Conservation (phyloP, 2,888 invertebrate species). For the Salticus scenicus region DNA sequence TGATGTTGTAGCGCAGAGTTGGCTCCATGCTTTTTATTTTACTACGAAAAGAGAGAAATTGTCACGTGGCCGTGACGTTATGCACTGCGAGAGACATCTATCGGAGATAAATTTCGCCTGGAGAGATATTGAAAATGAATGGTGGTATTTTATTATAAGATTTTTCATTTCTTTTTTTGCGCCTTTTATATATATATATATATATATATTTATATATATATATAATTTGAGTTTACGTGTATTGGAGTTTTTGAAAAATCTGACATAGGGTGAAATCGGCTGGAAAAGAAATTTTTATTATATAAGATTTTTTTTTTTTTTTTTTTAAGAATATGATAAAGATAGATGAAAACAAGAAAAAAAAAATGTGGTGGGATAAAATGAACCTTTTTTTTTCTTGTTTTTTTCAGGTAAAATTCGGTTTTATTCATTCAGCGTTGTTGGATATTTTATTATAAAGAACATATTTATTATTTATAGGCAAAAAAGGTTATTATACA, state of each 20-base stretch:
- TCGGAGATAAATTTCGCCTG: neutral
- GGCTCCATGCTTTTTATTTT: neutral
- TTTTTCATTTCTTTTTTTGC: neutral
- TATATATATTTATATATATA: neutral
- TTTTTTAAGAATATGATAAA: no score
- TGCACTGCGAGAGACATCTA: conserved; percentile 5
- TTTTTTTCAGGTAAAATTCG: no score
- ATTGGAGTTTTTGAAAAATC: neutral
- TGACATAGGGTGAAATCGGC: neutral
- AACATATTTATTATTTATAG: no score
- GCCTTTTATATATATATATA: no score
- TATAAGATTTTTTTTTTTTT: neutral
- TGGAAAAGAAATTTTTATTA: neutral
- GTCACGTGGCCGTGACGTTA: conserved; percentile 8
- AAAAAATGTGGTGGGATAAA: no score
- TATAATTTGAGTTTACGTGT: neutral
- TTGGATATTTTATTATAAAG: no score
- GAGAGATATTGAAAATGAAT: conserved; percentile 10
- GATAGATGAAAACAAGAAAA: no score
- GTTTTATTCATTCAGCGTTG: no score
- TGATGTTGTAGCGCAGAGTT: conserved; percentile 41
- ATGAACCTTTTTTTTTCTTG: no score
- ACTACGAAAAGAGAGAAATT: neutral
- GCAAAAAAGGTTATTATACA: no score
- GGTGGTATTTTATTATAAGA: neutral